These are phyloP conservation scores for Nyctibius bracteatus DNA, from an alignment of 2,113 vertebrate genomes.

Conservation along the genomic window DNA sequence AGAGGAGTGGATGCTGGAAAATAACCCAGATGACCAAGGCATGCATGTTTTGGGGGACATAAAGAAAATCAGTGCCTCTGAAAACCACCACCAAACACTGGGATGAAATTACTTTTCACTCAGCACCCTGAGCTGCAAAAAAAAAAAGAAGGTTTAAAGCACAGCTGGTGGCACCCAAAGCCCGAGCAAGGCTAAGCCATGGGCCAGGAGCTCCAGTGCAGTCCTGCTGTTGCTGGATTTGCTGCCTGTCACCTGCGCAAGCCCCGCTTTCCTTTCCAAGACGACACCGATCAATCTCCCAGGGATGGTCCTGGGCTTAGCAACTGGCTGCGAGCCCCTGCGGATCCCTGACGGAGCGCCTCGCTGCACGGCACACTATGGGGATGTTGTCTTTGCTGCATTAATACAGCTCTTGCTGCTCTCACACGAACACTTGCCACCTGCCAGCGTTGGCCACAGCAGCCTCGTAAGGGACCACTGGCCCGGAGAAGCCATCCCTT, in stretches of 20 bases:
- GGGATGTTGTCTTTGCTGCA: not conserved
- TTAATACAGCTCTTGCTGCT: not conserved
- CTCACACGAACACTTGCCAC: not conserved
- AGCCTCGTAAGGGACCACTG: accelerated
- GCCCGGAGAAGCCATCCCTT: not conserved
- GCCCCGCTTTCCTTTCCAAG: not conserved
- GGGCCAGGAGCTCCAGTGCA: not conserved
- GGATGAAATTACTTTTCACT: not conserved
- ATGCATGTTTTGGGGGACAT: not conserved
- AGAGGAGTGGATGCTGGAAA: not conserved
- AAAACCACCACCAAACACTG: not conserved
- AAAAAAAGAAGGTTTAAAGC: not conserved
- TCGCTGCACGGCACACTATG: accelerated
- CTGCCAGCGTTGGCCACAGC: not conserved
- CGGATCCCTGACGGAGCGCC: not conserved
- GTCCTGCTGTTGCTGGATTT: not conserved
- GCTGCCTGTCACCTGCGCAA: not conserved
- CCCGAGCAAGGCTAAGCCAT: not conserved
- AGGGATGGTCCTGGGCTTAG: not conserved
- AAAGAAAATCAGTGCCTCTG: not conserved
- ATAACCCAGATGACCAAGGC: not conserved
- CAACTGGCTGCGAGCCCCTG: not conserved
- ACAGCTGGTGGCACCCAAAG: not conserved
- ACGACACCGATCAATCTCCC: not conserved
- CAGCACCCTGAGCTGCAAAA: not conserved